phyloP scores from a whole-genome alignment of 2,888 invertebrate species.

The Eilema depressum region DNA sequence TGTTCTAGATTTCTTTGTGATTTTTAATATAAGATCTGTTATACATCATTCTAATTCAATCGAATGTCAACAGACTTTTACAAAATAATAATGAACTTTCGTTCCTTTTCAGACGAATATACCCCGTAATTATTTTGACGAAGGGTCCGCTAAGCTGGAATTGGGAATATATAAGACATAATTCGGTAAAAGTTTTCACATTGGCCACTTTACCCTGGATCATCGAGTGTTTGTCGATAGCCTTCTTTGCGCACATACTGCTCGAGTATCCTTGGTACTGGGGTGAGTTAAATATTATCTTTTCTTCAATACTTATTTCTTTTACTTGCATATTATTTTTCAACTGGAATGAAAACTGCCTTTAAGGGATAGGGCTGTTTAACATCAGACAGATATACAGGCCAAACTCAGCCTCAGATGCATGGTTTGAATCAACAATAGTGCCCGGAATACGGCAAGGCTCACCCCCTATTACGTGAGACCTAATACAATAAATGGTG shows the following conservation, averaged over 20 bases:
- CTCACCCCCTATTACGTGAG: too few species aligned
- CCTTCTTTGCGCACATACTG: slow-evolving; percentile 76
- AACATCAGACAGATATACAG: too few species aligned
- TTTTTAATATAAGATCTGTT: not conserved
- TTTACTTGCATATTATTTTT: not conserved
- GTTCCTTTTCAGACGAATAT: slow-evolving; percentile 76
- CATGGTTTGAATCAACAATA: too few species aligned
- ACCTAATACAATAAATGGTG: too few species aligned
- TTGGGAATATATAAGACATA: slow-evolving; percentile 83
- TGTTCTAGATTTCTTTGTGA: too few species aligned
- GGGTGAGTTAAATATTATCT: slow-evolving; percentile 71
- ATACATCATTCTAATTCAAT: not conserved
- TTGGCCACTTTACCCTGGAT: slow-evolving; percentile 83
- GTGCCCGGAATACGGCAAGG: too few species aligned
- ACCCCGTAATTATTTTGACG: slow-evolving; percentile 82
- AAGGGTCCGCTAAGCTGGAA: slow-evolving; percentile 82
- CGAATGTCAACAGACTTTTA: not conserved
- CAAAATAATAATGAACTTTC: slow-evolving; percentile 4
- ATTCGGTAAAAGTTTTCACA: slow-evolving; percentile 81
- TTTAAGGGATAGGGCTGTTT: too few species aligned
- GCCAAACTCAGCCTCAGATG: too few species aligned
- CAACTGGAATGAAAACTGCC: not conserved
- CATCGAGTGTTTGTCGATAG: slow-evolving; percentile 79
- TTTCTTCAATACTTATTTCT: slow-evolving; percentile 5
- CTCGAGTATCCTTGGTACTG: slow-evolving; percentile 83